Percentiles rank a stretch among this genome's conserved stretches.
These are phyloP conservation scores for Charadrius vociferus DNA, from an alignment of 2,113 vertebrate species.

Conservation along the genomic window DNA sequence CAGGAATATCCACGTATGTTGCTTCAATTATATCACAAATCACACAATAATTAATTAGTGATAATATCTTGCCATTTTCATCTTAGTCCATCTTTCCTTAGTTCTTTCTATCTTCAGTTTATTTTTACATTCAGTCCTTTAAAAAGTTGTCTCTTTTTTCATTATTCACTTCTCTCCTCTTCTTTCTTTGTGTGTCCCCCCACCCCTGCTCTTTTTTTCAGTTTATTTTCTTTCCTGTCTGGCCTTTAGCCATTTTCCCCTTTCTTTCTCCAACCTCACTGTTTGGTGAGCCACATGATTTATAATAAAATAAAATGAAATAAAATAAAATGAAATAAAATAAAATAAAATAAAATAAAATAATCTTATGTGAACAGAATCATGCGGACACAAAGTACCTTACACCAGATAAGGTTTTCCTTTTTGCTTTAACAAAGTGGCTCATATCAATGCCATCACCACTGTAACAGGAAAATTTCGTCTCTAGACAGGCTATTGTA, in stretches of 20 bases:
- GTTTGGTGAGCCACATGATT: neutral
- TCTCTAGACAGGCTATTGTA: neutral
- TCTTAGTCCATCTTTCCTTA: neutral
- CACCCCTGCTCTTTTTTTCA: neutral
- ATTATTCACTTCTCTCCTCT: neutral
- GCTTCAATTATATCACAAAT: neutral
- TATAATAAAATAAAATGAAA: neutral
- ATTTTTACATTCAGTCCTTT: neutral
- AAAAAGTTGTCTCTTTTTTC: neutral
- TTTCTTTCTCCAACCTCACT: neutral
- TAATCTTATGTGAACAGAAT: neutral
- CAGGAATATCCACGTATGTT: neutral
- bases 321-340: neutral
- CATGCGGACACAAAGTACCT: neutral
- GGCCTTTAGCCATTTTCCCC: neutral
- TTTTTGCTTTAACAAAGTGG: neutral
- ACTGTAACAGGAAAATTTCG: neutral
- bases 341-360: neutral
- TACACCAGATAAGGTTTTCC: neutral
- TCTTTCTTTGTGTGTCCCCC: neutral
- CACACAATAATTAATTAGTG: neutral
- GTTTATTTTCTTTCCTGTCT: neutral
- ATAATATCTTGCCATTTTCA: neutral
- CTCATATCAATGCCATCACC: neutral
- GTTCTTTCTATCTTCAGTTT: neutral